Evolutionary conservation across 30 jellyfish, hydroid and myxozoan genomes (phyloP).

Genomic region (Chrysaora quinquecirrha): DNA sequence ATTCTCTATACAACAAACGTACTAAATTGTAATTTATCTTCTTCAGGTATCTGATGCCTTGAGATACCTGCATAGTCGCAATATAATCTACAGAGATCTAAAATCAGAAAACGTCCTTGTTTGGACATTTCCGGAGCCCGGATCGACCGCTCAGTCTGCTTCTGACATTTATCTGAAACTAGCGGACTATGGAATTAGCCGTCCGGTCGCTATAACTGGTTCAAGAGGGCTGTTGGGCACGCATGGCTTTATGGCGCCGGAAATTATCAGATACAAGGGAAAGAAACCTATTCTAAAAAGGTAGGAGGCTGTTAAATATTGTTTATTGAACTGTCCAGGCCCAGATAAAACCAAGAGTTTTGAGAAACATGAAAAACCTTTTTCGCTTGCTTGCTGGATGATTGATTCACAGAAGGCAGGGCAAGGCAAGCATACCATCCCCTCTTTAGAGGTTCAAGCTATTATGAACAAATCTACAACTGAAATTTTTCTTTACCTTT

Average conservation of each 20-base stretch:
- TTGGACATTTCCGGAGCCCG: slow-evolving; percentile 93
- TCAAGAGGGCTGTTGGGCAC: slow-evolving; percentile 86
- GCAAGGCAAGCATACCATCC: no score
- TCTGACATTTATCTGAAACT: slow-evolving; percentile 57
- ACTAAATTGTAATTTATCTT: background rate
- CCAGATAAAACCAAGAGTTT: no score
- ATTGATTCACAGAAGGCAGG: no score
- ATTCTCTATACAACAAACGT: no score
- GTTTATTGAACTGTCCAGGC: no score
- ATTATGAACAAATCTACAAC: no score
- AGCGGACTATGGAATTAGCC: slow-evolving; percentile 97
- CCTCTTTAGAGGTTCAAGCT: no score
- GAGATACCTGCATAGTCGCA: slow-evolving; percentile 80
- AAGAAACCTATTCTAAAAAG: slow-evolving; percentile 87
- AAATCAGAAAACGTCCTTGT: slow-evolving; percentile 91
- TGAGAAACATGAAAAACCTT: no score
- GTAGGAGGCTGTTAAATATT: no score
- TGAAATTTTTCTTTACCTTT: no score
- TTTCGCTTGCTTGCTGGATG: no score
- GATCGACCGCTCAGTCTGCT: slow-evolving; percentile 21
- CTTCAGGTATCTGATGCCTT: slow-evolving; percentile 84
- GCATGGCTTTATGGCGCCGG: slow-evolving; percentile 97
- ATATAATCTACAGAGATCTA: slow-evolving; percentile 89
- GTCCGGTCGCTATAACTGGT: slow-evolving; percentile 88
- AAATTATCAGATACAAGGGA: slow-evolving; percentile 81